Evolutionary conservation across 1,140 invertebrate genomes (phyloP).

Genomic region (Linepithema humile): DNA sequence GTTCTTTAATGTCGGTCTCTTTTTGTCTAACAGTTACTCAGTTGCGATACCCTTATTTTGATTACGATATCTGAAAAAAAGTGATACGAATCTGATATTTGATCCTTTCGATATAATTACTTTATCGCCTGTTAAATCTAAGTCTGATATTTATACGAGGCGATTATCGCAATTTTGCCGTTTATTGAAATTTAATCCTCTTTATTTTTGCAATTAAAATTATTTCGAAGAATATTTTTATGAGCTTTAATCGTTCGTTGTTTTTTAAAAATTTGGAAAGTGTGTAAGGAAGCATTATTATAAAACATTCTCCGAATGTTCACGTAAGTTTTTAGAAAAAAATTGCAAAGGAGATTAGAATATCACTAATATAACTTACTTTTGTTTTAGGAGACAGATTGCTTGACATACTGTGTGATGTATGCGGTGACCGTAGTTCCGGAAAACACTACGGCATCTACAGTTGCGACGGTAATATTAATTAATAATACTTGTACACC

Average conservation of each 20-base stretch:
- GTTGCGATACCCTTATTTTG: no score
- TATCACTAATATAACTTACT: neutral
- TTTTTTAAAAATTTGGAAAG: neutral
- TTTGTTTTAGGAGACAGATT: conserved; percentile 92
- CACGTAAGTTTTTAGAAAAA: neutral
- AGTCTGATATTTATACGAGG: neutral
- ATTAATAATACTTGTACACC: conserved; percentile 52
- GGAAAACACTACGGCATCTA: conserved; percentile 99
- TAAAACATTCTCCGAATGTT: neutral
- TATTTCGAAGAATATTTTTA: neutral
- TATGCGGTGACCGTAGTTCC: conserved; percentile 97
- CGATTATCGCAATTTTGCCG: neutral
- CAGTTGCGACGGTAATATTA: conserved; percentile 95
- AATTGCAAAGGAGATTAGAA: neutral
- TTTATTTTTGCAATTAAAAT: neutral
- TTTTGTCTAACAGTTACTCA: neutral
- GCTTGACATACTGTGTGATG: conserved; percentile 97
- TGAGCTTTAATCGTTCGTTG: neutral
- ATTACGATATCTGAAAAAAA: neutral
- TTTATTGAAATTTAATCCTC: neutral
- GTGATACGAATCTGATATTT: neutral
- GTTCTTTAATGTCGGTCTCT: conserved; percentile 1
- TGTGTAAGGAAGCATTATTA: neutral
- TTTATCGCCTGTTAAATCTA: neutral
- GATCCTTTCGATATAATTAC: neutral